Conservation (phyloP, 2,888 invertebrate species). For the Zygothrica quintamaculata region DNA sequence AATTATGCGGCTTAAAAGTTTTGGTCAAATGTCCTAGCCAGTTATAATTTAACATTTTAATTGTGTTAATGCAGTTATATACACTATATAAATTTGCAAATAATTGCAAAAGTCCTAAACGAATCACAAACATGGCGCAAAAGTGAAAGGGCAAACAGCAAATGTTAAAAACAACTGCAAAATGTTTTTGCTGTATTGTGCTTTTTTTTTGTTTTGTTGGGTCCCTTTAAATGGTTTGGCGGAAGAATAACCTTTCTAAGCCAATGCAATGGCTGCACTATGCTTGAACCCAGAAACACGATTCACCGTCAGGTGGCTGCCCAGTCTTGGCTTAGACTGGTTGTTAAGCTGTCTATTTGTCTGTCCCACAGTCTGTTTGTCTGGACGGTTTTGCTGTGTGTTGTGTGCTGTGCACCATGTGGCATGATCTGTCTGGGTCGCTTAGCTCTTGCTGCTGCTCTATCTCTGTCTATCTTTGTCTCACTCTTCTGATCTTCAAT, state of each 20-base stretch:
- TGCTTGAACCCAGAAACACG: slow-evolving; percentile 65
- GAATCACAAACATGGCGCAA: slow-evolving; percentile 34
- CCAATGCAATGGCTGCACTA: slow-evolving; percentile 54
- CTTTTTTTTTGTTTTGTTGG: too few relatives aligned
- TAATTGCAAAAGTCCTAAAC: slow-evolving; percentile 58
- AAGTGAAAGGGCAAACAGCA: slow-evolving; percentile 75
- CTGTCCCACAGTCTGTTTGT: slow-evolving; percentile 19
- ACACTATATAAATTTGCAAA: slow-evolving; percentile 67
- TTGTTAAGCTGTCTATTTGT: slow-evolving; percentile 16
- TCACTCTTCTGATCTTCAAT: slow-evolving; percentile 71
- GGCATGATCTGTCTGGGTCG: slow-evolving; percentile 60
- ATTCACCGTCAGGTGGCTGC: slow-evolving; percentile 62
- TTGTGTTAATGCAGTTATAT: slow-evolving; percentile 57
- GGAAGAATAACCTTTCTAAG: slow-evolving; percentile 80
- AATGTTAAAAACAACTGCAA: slow-evolving; percentile 8
- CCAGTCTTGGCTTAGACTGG: slow-evolving; percentile 39
- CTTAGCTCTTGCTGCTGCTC: slow-evolving; percentile 22
- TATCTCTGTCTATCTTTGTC: slow-evolving; percentile 33
- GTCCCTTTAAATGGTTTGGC: slow-evolving; percentile 77
- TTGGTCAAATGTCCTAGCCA: slow-evolving; percentile 49
- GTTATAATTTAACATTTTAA: slow-evolving; percentile 77
- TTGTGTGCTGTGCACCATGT: slow-evolving; percentile 58
- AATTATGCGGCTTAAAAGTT: slow-evolving; percentile 57
- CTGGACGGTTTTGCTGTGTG: slow-evolving; percentile 17
- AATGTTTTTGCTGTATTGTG: slow-evolving; percentile 22